phyloP scores from a whole-genome alignment of 1,140 invertebrate genomes.

The Venustaconcha ellipsiformis region DNA sequence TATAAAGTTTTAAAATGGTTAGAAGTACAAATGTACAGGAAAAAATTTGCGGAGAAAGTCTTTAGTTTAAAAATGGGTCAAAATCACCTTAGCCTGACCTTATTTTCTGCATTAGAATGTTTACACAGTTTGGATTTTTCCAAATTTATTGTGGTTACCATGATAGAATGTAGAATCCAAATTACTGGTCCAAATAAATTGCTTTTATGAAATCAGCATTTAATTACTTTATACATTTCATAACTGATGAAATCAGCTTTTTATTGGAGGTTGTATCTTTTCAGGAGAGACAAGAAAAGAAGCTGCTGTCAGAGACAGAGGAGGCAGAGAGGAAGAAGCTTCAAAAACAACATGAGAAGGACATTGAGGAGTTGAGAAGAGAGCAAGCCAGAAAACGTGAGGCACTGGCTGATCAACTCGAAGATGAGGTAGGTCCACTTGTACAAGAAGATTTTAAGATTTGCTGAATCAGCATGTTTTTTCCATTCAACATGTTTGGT shows the following conservation, averaged over 20 bases:
- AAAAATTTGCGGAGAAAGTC: too few relatives aligned
- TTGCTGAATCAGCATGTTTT: too few relatives aligned
- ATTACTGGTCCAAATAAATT: not conserved
- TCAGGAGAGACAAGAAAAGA: slow-evolving; percentile 55
- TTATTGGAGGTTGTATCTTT: slow-evolving; percentile 11
- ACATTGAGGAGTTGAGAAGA: slow-evolving; percentile 54
- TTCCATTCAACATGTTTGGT: too few relatives aligned
- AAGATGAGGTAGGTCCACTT: slow-evolving; percentile 51
- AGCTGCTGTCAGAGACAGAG: slow-evolving; percentile 44
- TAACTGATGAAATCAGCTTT: not conserved
- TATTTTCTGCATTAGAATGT: too few relatives aligned
- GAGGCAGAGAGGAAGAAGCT: slow-evolving; percentile 52
- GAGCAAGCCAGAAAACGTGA: slow-evolving; percentile 52
- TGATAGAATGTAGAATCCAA: not conserved
- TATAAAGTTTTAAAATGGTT: too few relatives aligned
- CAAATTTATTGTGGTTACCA: not conserved
- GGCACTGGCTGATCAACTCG: slow-evolving; percentile 50
- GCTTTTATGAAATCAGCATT: not conserved
- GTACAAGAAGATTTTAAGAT: not conserved
- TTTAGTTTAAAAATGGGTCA: too few relatives aligned
- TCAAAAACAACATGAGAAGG: slow-evolving; percentile 58
- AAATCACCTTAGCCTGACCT: too few relatives aligned
- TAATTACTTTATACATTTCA: not conserved
- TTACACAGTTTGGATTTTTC: not conserved
- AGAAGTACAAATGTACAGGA: too few relatives aligned